These are phyloP conservation scores for Notolepis coatsorum DNA, from an alignment of 2,797 vertebrate genomes.

Conservation along the genomic window DNA sequence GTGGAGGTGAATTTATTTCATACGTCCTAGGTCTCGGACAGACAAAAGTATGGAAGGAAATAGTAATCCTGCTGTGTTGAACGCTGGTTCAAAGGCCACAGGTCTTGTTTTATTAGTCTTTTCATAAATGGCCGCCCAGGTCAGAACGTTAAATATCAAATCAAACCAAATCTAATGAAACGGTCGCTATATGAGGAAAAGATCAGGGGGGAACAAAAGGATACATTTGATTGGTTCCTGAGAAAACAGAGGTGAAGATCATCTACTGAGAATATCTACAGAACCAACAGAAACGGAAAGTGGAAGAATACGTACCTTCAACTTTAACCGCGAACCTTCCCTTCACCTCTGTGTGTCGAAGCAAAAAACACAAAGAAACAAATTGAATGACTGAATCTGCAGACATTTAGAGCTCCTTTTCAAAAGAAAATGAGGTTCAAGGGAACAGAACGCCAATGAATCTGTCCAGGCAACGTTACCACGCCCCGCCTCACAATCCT, in stretches of 20 bases:
- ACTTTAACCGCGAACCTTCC: constrained; percentile 68
- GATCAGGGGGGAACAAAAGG: background rate
- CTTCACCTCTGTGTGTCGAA: constrained; percentile 53
- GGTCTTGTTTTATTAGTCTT: constrained; percentile 47
- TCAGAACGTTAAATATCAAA: constrained; percentile 42
- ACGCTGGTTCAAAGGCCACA: constrained; percentile 7
- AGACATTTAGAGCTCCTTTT: background rate
- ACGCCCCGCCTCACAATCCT: too few species aligned
- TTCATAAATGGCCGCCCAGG: constrained; percentile 36
- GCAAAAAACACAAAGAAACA: constrained; percentile 8
- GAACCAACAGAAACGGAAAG: background rate
- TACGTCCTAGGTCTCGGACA: background rate
- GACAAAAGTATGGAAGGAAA: constrained; percentile 3
- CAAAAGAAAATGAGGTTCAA: background rate
- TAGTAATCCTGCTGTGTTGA: constrained; percentile 17
- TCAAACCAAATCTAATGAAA: constrained; percentile 5
- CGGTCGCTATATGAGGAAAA: constrained; percentile 20
- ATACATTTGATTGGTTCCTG: background rate
- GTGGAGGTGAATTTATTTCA: constrained; percentile 31
- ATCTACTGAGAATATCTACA: background rate
- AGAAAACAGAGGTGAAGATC: background rate
- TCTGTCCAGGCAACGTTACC: background rate
- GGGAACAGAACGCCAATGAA: background rate
- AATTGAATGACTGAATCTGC: background rate
- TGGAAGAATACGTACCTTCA: constrained; percentile 62